Base-by-base conservation (phyloP, 2,797 vertebrate species). In the Falco novaeseelandiae region DNA sequence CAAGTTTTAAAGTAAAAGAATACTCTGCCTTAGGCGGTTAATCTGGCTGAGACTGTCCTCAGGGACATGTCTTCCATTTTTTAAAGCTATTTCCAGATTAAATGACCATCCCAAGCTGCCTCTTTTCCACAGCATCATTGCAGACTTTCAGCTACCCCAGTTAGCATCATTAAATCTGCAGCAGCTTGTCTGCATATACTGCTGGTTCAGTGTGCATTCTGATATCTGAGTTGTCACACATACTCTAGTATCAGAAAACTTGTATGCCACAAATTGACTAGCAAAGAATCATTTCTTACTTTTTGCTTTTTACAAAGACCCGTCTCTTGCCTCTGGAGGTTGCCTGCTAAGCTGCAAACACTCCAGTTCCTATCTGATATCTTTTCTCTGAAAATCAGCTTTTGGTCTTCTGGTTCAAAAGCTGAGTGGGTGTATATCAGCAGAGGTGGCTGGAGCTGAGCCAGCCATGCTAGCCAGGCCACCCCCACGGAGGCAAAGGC, bases 61-160 rank as follows among this genome's bases (percentile, higher is more conserved):
- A 67, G 71, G 63, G 87, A 80, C 48, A 5, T 2, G 26, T 46
- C 54, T 79, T 76, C 40, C 14, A 49, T 19, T 67, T 95, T 91
- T 84, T 81, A 87, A 93, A 73, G 52, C 52, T 83, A 49, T 89
- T 96, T 94, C 62, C 52, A 81, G 55, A 93, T 59, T 83, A 91
- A 91, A 79, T 69, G 12, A 63, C n/a, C 59, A 59, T 73, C 11
- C 11, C 52, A 91, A 73, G 3, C 22, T 80, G 57, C 14, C 46
- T 42, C 7, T 74, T 94, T 91, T 70, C 62, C 6, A 2, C 34
- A 89, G 23, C 10, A 3, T 52, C 67, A 38, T 34, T 78, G 79
- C 10, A 18, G 61, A 42, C n/a, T 89, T 91, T 74, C 55, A 89
- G 36, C 48, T 52, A 49, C 38, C 10, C 44, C 49, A 61, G 48